Evolutionary conservation across 92 coral and sea anemone genomes (phyloP), one percentile per base, ranked within the genome.

Genomic region (Ricordea florida): DNA sequence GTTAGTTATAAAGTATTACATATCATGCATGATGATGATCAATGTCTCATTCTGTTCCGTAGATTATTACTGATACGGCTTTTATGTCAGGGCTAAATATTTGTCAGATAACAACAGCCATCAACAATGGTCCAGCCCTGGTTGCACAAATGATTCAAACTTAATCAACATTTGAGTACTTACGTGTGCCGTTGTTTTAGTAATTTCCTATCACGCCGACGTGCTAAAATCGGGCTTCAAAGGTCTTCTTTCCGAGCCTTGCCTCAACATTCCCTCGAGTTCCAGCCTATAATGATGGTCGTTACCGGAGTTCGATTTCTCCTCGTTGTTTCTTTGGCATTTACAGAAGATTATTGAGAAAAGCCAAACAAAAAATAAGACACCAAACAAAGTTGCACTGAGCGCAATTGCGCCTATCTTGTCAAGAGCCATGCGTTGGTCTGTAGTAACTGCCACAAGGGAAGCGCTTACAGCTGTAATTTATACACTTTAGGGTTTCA

Each of bases 241-340:
- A 23, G 76, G 62, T 69, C 61, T 52, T 6, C 76, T 53, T 20
- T 69, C 76, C 1, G 76, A 69, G 34, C 55, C 38, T 52, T 50
- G 76, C 21, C 76, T 50, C 17, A 69, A 51, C 76, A 69, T 69
- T 37, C 47, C 35, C 17, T 69, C 76, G 29, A 51, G 62, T 22
- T 69, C 76, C 3, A 64, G 76, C 4, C 50, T 69, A 16, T 51
- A 69, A 1, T 64, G 63, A 1, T 64, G 64, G 17, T 37, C 37
- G 3, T 16, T 2, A 52, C 38, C n/a, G n/a, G n/a, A 27, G 40
- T 40, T 26, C n/a, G 35, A 5, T 44, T 6, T 52, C 14, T 38
- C 22, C 8, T 69, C 76, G 14, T 21, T 23, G 33, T 29, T 52
- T 25, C 18, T 34, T 3, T 52, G 63, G 38, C 76, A 69, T 16